phyloP scores from a whole-genome alignment of 2,888 invertebrate genomes.

The Euplagia quadripunctaria region DNA sequence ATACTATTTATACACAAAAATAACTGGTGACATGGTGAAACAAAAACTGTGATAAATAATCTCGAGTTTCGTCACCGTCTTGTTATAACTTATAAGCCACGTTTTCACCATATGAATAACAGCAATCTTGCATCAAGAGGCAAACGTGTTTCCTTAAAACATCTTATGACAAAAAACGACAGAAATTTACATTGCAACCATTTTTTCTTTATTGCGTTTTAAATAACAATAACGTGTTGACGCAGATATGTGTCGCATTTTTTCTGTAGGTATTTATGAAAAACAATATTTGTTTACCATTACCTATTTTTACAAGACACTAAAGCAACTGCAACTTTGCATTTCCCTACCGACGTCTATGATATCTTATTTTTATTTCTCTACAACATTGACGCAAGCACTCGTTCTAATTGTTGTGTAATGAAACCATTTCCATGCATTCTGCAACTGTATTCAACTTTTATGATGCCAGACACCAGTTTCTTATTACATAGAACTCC shows the following conservation, averaged over 20 bases:
- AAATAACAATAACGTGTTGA: not conserved
- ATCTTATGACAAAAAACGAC: not conserved
- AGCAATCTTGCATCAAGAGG: not conserved
- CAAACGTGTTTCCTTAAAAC: not conserved
- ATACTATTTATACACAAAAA: slow-evolving; percentile 19
- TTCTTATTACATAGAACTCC: not conserved
- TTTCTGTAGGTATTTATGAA: not conserved
- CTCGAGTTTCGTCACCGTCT: not conserved
- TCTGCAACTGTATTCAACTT: no score
- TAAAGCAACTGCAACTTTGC: not conserved
- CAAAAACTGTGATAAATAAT: not conserved
- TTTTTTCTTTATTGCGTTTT: not conserved
- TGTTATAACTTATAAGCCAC: not conserved
- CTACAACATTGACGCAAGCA: not conserved
- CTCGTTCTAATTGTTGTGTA: not conserved
- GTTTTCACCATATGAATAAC: not conserved
- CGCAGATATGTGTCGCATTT: not conserved
- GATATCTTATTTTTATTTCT: no score
- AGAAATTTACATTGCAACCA: not conserved
- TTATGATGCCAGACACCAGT: not conserved
- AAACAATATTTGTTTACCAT: not conserved
- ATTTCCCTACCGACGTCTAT: not conserved
- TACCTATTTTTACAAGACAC: not conserved
- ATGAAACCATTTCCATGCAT: no score
- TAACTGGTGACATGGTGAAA: not conserved